Conservation (phyloP, 2,797 vertebrate genomes). For the Takifugu ocellatus region DNA sequence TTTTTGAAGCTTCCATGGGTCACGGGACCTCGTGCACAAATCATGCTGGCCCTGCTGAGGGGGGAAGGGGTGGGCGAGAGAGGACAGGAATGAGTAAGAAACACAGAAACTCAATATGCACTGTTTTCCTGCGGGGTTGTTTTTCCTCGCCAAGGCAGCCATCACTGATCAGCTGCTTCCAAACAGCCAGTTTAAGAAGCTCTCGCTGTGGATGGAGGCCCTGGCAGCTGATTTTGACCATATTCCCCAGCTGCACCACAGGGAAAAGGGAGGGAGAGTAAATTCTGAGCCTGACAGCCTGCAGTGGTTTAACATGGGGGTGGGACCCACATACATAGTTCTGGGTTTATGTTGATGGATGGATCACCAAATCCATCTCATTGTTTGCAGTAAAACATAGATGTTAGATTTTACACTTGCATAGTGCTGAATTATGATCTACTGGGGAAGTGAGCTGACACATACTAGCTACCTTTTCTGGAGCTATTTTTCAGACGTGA, state of each 20-base stretch:
- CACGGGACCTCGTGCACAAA: constrained; percentile 92
- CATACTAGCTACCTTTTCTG: constrained; percentile 31
- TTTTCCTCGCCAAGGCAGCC: constrained; percentile 75
- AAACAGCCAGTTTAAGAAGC: constrained; percentile 58
- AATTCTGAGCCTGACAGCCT: constrained; percentile 61
- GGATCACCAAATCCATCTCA: constrained; percentile 68
- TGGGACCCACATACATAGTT: constrained; percentile 56
- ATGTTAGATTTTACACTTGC: constrained; percentile 57
- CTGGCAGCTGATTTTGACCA: constrained; percentile 59
- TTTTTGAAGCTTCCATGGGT: constrained; percentile 90
- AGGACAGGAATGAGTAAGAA: constrained; percentile 68
- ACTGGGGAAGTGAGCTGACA: constrained; percentile 22
- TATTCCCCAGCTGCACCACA: constrained; percentile 48
- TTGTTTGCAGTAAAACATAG: constrained; percentile 66
- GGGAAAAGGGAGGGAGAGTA: constrained; percentile 47
- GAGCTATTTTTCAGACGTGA: constrained; percentile 28
- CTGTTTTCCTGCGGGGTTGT: constrained; percentile 73
- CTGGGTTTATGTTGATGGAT: constrained; percentile 66
- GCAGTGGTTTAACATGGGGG: constrained; percentile 57
- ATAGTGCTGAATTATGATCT: constrained; percentile 54
- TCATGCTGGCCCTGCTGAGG: constrained; percentile 79
- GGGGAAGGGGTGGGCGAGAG: constrained; percentile 65
- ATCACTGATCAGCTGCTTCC: constrained; percentile 74
- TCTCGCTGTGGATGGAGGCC: constrained; percentile 47
- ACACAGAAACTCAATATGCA: constrained; percentile 89